phyloP scores from a whole-genome alignment of 2,888 invertebrate genomes.

The Scaptomyza flava region DNA sequence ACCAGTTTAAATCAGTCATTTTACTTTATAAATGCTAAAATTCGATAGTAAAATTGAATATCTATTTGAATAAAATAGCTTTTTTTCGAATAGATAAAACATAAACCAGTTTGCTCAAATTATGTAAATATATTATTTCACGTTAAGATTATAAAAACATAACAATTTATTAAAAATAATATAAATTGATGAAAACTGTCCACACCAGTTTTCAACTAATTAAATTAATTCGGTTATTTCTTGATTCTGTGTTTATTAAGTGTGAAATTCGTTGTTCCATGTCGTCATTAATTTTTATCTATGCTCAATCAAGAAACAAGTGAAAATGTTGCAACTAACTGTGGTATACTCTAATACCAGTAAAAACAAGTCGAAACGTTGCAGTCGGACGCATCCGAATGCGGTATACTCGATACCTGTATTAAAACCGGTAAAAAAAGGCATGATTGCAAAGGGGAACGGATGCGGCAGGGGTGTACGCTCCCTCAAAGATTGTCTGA shows the following conservation, averaged over 20 bases:
- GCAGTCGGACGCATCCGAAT: no score
- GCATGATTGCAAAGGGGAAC: no score
- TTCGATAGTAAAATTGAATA: no score
- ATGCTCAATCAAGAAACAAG: not conserved
- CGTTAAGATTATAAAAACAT: conserved; percentile 15
- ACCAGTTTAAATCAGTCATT: no score
- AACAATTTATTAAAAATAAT: conserved; percentile 7
- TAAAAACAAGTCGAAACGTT: not conserved
- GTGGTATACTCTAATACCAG: not conserved
- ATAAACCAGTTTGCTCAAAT: conserved; percentile 47
- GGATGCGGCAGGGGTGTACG: no score
- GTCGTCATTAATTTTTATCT: not conserved
- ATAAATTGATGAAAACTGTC: conserved; percentile 1
- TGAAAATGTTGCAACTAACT: not conserved
- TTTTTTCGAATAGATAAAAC: not conserved
- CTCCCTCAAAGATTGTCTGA: no score
- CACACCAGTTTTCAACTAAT: conserved; percentile 4
- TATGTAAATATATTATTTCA: conserved; percentile 36
- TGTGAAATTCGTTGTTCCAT: conserved; percentile 13
- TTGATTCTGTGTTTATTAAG: not conserved
- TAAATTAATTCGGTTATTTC: not conserved
- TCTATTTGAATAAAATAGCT: no score
- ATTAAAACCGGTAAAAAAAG: no score
- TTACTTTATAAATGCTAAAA: no score
- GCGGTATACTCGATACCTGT: no score